Conservation (phyloP, 2,888 invertebrate genomes). For the Agelastica alni region DNA sequence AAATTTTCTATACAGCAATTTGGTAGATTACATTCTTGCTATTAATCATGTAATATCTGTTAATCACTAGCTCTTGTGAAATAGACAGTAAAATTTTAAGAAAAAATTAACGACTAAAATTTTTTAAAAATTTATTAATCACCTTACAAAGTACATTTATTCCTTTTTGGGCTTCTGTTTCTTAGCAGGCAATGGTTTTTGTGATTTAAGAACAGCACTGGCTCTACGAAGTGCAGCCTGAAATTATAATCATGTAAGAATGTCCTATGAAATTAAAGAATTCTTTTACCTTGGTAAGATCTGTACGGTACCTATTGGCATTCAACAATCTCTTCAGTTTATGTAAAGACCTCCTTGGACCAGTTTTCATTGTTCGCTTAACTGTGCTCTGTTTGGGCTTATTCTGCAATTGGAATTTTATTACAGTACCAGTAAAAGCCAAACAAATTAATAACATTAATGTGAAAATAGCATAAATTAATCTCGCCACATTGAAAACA, state of each 20-base stretch:
- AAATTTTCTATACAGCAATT: no score
- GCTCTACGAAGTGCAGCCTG: slow-evolving; percentile 90
- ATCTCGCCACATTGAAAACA: no score
- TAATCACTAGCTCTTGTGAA: no score
- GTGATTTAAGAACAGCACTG: slow-evolving; percentile 89
- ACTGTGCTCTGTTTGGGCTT: slow-evolving; percentile 80
- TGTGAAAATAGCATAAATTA: no score
- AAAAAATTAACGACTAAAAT: background rate
- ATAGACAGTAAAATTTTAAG: background rate
- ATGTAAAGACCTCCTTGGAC: slow-evolving; percentile 82
- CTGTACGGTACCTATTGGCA: slow-evolving; percentile 85
- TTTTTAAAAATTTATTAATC: slow-evolving; percentile 12
- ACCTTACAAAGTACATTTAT: slow-evolving; percentile 57
- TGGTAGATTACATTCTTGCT: no score
- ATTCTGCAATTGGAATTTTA: slow-evolving; percentile 54
- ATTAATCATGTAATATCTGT: no score
- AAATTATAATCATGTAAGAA: no score
- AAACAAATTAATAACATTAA: no score
- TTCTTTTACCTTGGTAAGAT: slow-evolving; percentile 72
- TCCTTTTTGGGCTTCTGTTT: slow-evolving; percentile 81
- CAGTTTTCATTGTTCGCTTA: slow-evolving; percentile 83
- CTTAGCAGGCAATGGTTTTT: slow-evolving; percentile 83
- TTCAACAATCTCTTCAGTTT: slow-evolving; percentile 81
- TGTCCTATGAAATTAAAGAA: no score
- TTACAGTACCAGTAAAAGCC: no score